Evolutionary conservation across 2,797 vertebrate species (phyloP).

Genomic region (Philypnodon macrostomus): DNA sequence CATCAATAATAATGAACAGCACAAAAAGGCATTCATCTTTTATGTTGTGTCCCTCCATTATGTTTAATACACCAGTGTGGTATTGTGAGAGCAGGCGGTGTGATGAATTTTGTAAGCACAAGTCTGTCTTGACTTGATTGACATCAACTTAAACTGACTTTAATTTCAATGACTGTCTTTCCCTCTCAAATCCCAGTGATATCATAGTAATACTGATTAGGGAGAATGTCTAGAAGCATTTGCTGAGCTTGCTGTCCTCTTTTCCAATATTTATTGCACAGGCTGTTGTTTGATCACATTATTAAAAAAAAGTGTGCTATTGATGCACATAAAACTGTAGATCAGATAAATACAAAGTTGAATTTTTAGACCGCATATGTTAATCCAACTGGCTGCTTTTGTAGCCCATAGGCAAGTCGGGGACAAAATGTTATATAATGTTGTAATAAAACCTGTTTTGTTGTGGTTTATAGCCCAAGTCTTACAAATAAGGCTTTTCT

Average conservation of each 20-base stretch:
- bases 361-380: constrained; percentile 26
- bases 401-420: constrained; percentile 33
- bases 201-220: constrained; percentile 40
- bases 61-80: constrained; percentile 52
- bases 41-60: constrained; percentile 52
- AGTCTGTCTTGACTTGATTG: constrained; percentile 53
- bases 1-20: constrained; percentile 64
- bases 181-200: constrained; percentile 32
- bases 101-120: constrained; percentile 63
- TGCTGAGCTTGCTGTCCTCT: constrained; percentile 19
- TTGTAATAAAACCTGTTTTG: constrained; percentile 49
- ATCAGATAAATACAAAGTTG: constrained; percentile 39
- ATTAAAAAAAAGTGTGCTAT: constrained; percentile 29
- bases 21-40: constrained; percentile 62
- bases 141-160: constrained; percentile 54
- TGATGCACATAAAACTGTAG: constrained; percentile 39
- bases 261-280: constrained; percentile 27
- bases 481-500: constrained; percentile 12
- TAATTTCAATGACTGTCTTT: constrained; percentile 42
- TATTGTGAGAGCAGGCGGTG: constrained; percentile 47
- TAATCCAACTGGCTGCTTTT: constrained; percentile 48
- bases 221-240: constrained; percentile 47
- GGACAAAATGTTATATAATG: constrained; percentile 34
- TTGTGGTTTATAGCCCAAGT: constrained; percentile 30
- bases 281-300: constrained; percentile 25